Evolutionary conservation across 2,797 vertebrate genomes (phyloP).

Genomic region (Meda fulgida): DNA sequence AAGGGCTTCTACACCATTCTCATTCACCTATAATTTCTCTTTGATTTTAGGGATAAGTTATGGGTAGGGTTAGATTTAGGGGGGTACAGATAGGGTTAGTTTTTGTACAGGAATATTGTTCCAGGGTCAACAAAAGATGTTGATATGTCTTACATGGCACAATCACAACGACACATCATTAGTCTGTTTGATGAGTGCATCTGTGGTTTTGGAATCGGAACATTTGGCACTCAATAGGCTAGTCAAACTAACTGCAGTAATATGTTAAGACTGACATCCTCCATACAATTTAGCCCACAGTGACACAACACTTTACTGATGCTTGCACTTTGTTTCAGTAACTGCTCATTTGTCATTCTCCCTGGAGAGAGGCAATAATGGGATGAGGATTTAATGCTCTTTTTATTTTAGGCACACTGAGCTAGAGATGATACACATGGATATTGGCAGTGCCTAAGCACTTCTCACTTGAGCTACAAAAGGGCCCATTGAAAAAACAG

Average conservation of each 20-base stretch:
- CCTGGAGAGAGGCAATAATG: slow-evolving; percentile 15
- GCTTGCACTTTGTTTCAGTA: slow-evolving; percentile 38
- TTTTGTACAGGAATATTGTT: background rate
- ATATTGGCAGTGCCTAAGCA: slow-evolving; percentile 3
- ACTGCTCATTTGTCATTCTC: slow-evolving; percentile 21
- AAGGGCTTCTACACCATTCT: background rate
- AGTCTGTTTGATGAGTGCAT: slow-evolving; percentile 59
- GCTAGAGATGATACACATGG: slow-evolving; percentile 18
- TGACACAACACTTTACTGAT: slow-evolving; percentile 56
- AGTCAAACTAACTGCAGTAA: slow-evolving; percentile 38
- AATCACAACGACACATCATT: background rate
- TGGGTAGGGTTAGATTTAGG: background rate
- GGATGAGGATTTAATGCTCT: slow-evolving; percentile 15
- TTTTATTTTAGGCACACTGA: slow-evolving; percentile 1
- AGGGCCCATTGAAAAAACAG: slow-evolving; percentile 26
- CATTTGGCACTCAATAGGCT: slow-evolving; percentile 72
- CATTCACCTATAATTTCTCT: background rate
- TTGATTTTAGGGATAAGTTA: background rate
- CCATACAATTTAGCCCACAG: slow-evolving; percentile 56
- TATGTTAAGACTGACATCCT: slow-evolving; percentile 45
- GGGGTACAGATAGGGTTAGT: too few relatives aligned
- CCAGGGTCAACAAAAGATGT: background rate
- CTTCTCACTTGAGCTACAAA: slow-evolving; percentile 10
- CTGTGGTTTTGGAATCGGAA: slow-evolving; percentile 73
- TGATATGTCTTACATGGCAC: background rate